These are phyloP conservation scores for Gonioctena quinquepunctata DNA, from an alignment of 1,140 invertebrate genomes.

Conservation along the genomic window DNA sequence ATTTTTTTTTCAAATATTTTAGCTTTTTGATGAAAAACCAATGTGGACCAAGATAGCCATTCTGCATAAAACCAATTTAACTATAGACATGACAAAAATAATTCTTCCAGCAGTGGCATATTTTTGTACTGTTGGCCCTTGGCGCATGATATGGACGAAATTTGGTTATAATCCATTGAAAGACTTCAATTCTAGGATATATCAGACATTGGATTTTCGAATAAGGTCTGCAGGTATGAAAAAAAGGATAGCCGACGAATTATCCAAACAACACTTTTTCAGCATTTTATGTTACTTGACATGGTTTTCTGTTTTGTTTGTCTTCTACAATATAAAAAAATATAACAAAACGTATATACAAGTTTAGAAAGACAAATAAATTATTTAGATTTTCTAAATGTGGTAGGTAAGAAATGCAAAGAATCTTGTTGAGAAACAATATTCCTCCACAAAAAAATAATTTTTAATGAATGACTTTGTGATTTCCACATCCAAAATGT, in stretches of 20 bases:
- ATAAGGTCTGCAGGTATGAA: conserved; percentile 67
- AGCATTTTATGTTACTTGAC: background rate
- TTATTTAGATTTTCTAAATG: too few species aligned
- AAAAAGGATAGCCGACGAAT: too few species aligned
- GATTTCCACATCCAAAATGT: too few species aligned
- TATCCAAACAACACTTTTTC: background rate
- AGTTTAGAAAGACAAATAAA: too few species aligned
- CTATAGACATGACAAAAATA: conserved; percentile 70
- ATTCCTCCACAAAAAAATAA: too few species aligned
- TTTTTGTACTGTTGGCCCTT: conserved; percentile 86
- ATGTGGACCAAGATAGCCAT: conserved; percentile 84
- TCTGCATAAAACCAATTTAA: conserved; percentile 66
- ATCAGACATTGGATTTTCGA: conserved; percentile 87
- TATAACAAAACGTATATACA: too few species aligned
- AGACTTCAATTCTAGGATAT: conserved; percentile 75
- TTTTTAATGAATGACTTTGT: too few species aligned
- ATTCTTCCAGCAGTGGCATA: conserved; percentile 82
- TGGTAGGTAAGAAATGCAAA: too few species aligned
- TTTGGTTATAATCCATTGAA: conserved; percentile 86
- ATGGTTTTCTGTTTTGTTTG: too few species aligned
- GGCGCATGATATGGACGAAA: conserved; percentile 82
- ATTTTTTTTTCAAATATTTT: too few species aligned
- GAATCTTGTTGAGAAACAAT: too few species aligned
- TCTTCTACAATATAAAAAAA: too few species aligned
- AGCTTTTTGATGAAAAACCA: conserved; percentile 77